Percentiles rank a stretch among this genome's conserved stretches.
Conservation (phyloP, 2,113 vertebrate genomes). For the Melospiza georgiana region DNA sequence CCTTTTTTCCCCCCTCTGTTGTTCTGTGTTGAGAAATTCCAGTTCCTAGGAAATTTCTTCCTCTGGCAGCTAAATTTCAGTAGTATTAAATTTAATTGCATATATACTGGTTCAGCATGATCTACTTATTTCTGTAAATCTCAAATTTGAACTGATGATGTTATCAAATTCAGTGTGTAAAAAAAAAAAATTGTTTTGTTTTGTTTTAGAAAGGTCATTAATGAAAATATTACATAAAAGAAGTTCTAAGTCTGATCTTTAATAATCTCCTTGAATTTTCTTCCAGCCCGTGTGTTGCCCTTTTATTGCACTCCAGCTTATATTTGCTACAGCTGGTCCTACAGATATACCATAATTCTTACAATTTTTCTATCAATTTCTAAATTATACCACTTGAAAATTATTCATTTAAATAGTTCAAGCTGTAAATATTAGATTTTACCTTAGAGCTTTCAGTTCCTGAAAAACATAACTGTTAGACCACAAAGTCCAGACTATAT, state of each 20-base stretch:
- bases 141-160: not conserved
- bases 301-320: not conserved
- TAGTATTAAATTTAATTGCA: not conserved
- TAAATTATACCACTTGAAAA: not conserved
- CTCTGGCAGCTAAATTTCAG: not conserved
- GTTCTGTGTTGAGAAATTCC: not conserved
- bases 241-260: not conserved
- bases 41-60: not conserved
- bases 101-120: not conserved
- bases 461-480: not conserved
- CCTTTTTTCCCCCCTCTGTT: not conserved
- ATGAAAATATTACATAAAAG: not conserved
- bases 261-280: not conserved
- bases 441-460: not conserved
- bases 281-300: rapidly evolving
- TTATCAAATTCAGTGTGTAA: not conserved
- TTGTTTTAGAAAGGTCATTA: not conserved
- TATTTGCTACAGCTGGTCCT: not conserved
- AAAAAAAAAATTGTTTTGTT: not conserved
- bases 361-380: not conserved
- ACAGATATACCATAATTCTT: not conserved
- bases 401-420: not conserved
- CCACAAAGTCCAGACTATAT: not conserved
- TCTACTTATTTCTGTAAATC: not conserved
- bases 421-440: not conserved